phyloP scores from a whole-genome alignment of 2,888 invertebrate genomes.

The Oscheius sp. region DNA sequence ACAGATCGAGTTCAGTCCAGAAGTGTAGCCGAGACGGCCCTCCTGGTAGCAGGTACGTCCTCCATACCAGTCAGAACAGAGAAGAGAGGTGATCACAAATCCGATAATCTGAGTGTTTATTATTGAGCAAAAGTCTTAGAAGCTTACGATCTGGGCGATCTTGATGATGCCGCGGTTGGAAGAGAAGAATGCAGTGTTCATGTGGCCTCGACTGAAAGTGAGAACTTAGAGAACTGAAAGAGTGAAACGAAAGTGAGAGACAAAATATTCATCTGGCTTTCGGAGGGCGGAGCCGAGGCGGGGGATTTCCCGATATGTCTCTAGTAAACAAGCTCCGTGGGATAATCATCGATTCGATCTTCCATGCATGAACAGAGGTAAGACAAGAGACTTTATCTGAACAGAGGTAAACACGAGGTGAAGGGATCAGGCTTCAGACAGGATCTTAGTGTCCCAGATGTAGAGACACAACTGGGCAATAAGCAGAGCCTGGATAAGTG shows the following conservation, averaged over 20 bases:
- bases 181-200: not conserved
- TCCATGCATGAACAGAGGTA: no score
- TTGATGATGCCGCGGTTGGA: constrained; percentile 2
- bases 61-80: not conserved
- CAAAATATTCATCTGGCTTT: no score
- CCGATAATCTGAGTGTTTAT: not conserved
- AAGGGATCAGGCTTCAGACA: constrained; percentile 39
- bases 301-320: no score
- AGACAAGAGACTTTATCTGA: no score
- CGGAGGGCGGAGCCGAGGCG: no score
- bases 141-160: not conserved
- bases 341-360: no score
- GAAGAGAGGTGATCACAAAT: not conserved
- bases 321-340: no score
- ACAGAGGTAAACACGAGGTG: no score
- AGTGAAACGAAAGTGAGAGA: not conserved
- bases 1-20: not conserved
- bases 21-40: not conserved
- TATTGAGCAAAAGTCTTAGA: not conserved
- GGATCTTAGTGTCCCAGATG: constrained; percentile 70
- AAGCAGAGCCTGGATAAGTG: constrained; percentile 51
- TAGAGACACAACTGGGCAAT: constrained; percentile 66
- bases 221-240: not conserved
- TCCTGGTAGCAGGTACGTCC: not conserved
- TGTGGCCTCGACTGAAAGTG: not conserved